phyloP scores from a whole-genome alignment of 2,113 vertebrate species.

The Poecile atricapillus region DNA sequence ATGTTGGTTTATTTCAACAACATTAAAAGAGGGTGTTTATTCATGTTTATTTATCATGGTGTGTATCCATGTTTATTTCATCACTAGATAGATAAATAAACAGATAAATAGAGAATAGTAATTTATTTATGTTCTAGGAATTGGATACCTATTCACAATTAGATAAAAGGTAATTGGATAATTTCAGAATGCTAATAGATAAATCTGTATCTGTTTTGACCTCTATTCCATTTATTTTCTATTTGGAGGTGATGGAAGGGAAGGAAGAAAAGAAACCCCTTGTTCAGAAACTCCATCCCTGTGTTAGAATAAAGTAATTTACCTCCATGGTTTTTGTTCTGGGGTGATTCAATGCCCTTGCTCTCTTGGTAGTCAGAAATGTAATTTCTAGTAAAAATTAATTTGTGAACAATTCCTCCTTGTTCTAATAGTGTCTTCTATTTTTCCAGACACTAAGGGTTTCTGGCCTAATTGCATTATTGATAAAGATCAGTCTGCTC shows the following conservation, averaged over 20 bases:
- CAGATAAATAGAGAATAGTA: background rate
- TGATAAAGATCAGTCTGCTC: background rate
- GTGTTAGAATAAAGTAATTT: background rate
- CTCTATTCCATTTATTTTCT: background rate
- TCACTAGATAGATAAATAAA: background rate
- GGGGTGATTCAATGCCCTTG: background rate
- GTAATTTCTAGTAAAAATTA: background rate
- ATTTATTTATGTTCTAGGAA: background rate
- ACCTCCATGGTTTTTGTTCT: background rate
- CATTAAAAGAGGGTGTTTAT: background rate
- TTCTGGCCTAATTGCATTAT: background rate
- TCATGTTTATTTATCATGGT: slow-evolving; percentile 9
- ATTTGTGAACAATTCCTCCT: background rate
- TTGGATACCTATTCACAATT: background rate
- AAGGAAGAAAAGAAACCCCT: background rate
- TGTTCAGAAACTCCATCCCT: background rate
- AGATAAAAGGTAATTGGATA: background rate
- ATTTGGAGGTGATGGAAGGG: background rate
- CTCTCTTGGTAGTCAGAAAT: background rate
- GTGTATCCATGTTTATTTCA: background rate
- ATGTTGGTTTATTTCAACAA: background rate
- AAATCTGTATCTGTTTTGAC: background rate
- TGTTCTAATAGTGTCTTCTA: background rate
- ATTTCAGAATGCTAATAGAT: background rate
- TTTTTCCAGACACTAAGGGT: background rate